phyloP scores from a whole-genome alignment of 2,113 vertebrate species.

The Leptobrachium leishanense region DNA sequence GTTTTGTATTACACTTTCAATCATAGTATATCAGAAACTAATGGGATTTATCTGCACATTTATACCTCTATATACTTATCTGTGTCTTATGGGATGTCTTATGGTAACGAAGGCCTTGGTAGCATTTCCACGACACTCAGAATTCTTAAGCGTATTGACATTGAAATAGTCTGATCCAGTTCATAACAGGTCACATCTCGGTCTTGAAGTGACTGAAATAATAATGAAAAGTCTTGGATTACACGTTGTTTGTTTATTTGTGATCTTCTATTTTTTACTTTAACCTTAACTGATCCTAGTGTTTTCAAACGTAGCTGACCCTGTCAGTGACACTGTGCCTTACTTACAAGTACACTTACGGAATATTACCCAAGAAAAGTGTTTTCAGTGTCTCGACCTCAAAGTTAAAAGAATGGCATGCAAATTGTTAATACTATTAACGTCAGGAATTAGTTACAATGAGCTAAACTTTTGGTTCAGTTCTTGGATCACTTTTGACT shows the following conservation, averaged over 20 bases:
- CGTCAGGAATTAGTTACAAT: background rate
- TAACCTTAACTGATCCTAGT: background rate
- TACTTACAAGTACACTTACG: background rate
- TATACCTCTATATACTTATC: too few relatives aligned
- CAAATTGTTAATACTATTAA: background rate
- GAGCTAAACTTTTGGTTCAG: background rate
- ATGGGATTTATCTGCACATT: too few relatives aligned
- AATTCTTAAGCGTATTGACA: background rate
- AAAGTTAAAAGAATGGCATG: background rate
- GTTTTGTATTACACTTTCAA: too few relatives aligned
- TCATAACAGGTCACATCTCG: conserved; percentile 1
- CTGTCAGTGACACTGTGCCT: background rate
- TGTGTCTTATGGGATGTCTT: background rate
- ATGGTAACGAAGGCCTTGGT: background rate
- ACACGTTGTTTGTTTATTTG: conserved; percentile 3
- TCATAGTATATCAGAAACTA: too few relatives aligned
- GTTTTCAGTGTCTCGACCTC: background rate
- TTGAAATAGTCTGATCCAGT: background rate
- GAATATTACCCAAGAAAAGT: conserved; percentile 7
- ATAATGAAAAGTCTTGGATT: conserved; percentile 3
- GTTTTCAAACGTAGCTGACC: conserved; percentile 1
- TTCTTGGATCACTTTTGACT: too few relatives aligned
- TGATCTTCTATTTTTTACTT: conserved; percentile 2
- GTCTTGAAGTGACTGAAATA: background rate
- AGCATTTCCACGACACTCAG: background rate